A percentile compares a stretch with the other conserved stretches of the same genome.
Conservation (phyloP, 2,113 vertebrate genomes). For the Gasterosteus nipponicus region DNA sequence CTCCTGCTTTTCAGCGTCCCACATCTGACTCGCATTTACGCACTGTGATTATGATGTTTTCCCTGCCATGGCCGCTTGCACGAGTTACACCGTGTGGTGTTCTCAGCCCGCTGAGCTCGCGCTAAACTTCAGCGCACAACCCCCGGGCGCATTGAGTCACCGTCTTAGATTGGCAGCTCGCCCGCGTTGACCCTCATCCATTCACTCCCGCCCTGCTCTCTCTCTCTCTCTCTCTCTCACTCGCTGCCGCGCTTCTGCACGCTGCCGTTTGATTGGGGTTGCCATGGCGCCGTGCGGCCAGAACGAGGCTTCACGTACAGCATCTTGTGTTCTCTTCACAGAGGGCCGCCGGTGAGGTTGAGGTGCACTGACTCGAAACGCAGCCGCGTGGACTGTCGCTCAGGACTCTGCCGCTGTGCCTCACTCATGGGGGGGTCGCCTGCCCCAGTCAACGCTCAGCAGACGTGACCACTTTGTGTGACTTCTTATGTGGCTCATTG, state of each 20-base stretch:
- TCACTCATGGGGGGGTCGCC: slow-evolving; percentile 43
- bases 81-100: background rate
- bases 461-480: slow-evolving; percentile 2
- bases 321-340: slow-evolving; percentile 96
- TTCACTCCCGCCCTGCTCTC: slow-evolving; percentile 39
- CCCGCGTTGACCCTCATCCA: slow-evolving; percentile 29
- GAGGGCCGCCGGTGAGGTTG: slow-evolving; percentile 82
- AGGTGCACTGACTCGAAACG: slow-evolving; percentile 74
- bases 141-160: slow-evolving; percentile 36
- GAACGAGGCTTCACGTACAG: slow-evolving; percentile 86
- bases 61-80: slow-evolving; percentile 28
- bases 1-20: slow-evolving; percentile 2
- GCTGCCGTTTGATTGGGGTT: slow-evolving; percentile 80
- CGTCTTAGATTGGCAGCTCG: slow-evolving; percentile 50
- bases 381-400: slow-evolving; percentile 67
- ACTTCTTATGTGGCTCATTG: slow-evolving; percentile 13
- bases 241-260: slow-evolving; percentile 64
- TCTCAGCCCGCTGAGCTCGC: slow-evolving; percentile 27
- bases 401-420: slow-evolving; percentile 74
- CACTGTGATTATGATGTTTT: background rate
- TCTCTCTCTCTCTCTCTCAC: slow-evolving; percentile 3
- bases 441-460: slow-evolving; percentile 37
- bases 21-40: background rate
- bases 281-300: slow-evolving; percentile 78
- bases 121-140: slow-evolving; percentile 13